Evolutionary conservation across 2,888 invertebrate species (phyloP).

Genomic region (Pandemis corylana): DNA sequence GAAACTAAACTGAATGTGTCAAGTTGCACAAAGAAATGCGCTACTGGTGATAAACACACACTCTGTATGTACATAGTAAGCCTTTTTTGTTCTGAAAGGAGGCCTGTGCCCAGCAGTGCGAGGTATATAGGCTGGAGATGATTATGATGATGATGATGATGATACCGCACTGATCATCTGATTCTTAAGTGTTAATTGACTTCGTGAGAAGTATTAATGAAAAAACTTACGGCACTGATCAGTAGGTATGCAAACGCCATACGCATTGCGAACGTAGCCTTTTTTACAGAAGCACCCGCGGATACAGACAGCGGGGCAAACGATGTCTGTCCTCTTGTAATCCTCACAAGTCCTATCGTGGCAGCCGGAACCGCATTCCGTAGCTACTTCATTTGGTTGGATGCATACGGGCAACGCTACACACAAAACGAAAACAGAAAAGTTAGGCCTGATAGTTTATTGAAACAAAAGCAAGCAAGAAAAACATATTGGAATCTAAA

Average conservation of each 20-base stretch:
- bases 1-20: too few relatives aligned
- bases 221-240: slow-evolving; percentile 30
- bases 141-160: too few relatives aligned
- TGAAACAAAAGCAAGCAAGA: too few relatives aligned
- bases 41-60: too few relatives aligned
- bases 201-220: not conserved
- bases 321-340: slow-evolving; percentile 28
- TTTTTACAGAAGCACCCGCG: slow-evolving; percentile 33
- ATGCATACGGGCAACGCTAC: slow-evolving; percentile 26
- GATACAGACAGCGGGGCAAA: slow-evolving; percentile 27
- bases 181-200: too few relatives aligned
- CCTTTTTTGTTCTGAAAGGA: too few relatives aligned
- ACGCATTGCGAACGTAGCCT: slow-evolving; percentile 32
- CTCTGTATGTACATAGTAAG: too few relatives aligned
- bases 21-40: too few relatives aligned
- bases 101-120: too few relatives aligned
- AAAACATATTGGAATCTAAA: too few relatives aligned
- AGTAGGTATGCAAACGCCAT: slow-evolving; percentile 21
- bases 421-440: not conserved
- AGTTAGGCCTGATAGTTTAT: too few relatives aligned
- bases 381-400: slow-evolving; percentile 30
- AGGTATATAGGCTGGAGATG: too few relatives aligned
- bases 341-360: slow-evolving; percentile 25
- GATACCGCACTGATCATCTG: not conserved
- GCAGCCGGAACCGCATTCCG: slow-evolving; percentile 31